Evolutionary conservation across 2,113 vertebrate genomes (phyloP).

Genomic region (Polyodon spathula): DNA sequence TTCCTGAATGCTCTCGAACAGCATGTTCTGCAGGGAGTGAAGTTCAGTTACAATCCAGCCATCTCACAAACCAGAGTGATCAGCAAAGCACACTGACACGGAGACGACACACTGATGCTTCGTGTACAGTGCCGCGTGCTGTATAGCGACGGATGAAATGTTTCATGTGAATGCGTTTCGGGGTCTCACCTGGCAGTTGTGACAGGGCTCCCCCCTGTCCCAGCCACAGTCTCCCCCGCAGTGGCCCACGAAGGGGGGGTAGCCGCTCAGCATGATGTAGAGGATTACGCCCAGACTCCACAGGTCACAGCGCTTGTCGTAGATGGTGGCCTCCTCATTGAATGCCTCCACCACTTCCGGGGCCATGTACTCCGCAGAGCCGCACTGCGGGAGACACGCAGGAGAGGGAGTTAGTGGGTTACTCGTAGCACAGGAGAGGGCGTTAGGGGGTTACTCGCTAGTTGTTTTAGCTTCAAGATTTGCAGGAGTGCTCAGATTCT

Average conservation of each 20-base stretch:
- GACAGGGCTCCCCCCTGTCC: slow-evolving; percentile 88
- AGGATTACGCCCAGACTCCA: slow-evolving; percentile 96
- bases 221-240: slow-evolving; percentile 91
- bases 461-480: no score
- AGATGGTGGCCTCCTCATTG: slow-evolving; percentile 93
- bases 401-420: neutral
- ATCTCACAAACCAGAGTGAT: no score
- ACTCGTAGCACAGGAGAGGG: no score
- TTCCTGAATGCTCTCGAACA: slow-evolving; percentile 96
- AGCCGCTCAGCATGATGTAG: slow-evolving; percentile 95
- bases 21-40: slow-evolving; percentile 64
- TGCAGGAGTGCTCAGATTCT: no score
- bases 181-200: slow-evolving; percentile 76
- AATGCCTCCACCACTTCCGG: slow-evolving; percentile 96
- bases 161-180: neutral
- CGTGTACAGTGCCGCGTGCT: no score
- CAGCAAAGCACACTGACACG: no score
- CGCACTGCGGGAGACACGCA: slow-evolving; percentile 60
- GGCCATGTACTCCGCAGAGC: slow-evolving; percentile 96
- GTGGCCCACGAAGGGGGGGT: slow-evolving; percentile 88
- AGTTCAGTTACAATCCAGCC: no score
- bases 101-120: no score
- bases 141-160: no score
- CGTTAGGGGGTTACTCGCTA: no score
- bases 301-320: slow-evolving; percentile 94